phyloP scores from a whole-genome alignment of 2,797 vertebrate species.

The Eulemur coronatus region DNA sequence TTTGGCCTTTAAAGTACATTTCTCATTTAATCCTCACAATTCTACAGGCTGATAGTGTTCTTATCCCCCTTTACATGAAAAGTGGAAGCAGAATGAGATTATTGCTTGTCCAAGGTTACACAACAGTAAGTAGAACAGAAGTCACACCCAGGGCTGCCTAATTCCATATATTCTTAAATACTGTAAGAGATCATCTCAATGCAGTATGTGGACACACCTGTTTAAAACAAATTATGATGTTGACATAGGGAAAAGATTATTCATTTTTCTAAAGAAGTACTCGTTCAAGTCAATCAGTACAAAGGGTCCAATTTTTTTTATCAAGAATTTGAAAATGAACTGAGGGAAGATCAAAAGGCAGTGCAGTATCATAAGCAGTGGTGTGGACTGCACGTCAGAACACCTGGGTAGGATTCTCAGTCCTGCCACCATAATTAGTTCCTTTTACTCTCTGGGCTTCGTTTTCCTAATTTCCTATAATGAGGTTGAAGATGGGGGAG shows the following conservation, averaged over 20 bases:
- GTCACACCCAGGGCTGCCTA: background rate
- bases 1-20: background rate
- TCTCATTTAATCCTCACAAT: background rate
- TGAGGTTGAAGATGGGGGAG: background rate
- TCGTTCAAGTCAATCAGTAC: background rate
- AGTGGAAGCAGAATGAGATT: background rate
- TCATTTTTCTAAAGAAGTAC: background rate
- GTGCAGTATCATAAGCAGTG: background rate
- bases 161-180: background rate
- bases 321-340: constrained; percentile 4
- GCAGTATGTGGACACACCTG: background rate
- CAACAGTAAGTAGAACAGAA: background rate
- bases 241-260: background rate
- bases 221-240: background rate
- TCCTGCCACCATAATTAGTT: background rate
- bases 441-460: constrained; percentile 11
- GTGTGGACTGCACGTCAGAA: background rate
- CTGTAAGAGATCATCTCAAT: background rate
- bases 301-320: background rate
- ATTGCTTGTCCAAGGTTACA: background rate
- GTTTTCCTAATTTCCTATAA: constrained; percentile 24
- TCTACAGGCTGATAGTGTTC: background rate
- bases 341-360: background rate
- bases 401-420: background rate
- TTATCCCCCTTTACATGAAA: background rate